Percentiles rank a stretch among this genome's conserved stretches.
phyloP scores from a whole-genome alignment of 2,888 invertebrate genomes.

The Luperina testacea region DNA sequence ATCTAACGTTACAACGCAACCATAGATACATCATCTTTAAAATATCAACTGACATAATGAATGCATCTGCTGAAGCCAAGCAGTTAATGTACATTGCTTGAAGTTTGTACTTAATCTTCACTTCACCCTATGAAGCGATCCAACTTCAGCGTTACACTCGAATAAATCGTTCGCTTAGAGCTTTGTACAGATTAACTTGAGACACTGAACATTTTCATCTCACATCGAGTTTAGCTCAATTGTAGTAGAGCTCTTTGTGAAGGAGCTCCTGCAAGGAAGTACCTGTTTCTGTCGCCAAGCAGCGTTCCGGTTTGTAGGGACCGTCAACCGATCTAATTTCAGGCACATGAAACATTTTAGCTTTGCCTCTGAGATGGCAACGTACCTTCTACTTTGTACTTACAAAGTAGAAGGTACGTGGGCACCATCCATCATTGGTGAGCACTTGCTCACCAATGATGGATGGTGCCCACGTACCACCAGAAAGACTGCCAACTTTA shows the following conservation, averaged over 20 bases:
- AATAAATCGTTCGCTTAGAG: slow-evolving; percentile 3
- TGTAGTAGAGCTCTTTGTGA: neutral
- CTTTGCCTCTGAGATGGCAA: neutral
- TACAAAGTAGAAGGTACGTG: too few relatives aligned
- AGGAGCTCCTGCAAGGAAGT: neutral
- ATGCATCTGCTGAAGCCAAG: neutral
- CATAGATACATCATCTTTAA: neutral
- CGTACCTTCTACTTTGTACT: neutral
- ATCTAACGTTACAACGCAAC: neutral
- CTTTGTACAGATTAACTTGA: neutral
- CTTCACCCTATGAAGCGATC: neutral
- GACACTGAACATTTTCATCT: slow-evolving; percentile 9
- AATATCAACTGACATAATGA: neutral
- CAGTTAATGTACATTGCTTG: neutral
- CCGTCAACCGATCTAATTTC: neutral
- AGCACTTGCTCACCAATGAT: neutral
- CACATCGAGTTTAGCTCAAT: neutral
- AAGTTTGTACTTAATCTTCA: neutral
- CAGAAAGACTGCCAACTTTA: neutral
- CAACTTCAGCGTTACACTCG: neutral
- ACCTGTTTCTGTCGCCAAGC: neutral
- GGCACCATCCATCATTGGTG: too few relatives aligned
- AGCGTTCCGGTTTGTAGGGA: neutral
- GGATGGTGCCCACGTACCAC: neutral
- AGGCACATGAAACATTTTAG: neutral